phyloP scores from a whole-genome alignment of 2,888 invertebrate species.

The Hemicrepidius hirtus region DNA sequence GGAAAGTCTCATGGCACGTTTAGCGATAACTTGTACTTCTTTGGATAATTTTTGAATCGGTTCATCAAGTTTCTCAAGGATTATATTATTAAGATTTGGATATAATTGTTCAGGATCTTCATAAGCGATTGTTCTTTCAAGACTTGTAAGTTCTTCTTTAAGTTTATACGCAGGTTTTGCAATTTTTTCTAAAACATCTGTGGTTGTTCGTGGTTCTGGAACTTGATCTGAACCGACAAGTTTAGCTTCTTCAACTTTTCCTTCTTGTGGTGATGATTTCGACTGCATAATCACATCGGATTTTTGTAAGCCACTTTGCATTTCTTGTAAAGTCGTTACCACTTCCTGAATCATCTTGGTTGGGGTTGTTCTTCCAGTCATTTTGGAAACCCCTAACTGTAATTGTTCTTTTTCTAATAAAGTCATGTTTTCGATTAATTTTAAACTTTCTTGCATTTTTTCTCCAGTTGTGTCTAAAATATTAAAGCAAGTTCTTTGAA shows the following conservation, averaged over 20 bases:
- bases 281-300: conserved; percentile 63
- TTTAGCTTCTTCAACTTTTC: conserved; percentile 37
- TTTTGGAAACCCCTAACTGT: conserved; percentile 61
- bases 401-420: conserved; percentile 71
- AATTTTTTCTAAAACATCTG: conserved; percentile 65
- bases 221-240: conserved; percentile 32
- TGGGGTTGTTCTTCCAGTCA: conserved; percentile 68
- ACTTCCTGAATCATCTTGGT: conserved; percentile 72
- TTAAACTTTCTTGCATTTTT: conserved; percentile 75
- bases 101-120: conserved; percentile 54
- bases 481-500: conserved; percentile 81
- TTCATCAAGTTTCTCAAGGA: conserved; percentile 64
- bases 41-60: conserved; percentile 64
- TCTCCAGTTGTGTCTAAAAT: conserved; percentile 78
- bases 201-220: conserved; percentile 59
- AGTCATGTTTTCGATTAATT: conserved; percentile 74
- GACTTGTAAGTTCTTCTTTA: conserved; percentile 70
- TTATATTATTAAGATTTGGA: conserved; percentile 58
- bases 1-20: conserved; percentile 65
- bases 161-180: conserved; percentile 71
- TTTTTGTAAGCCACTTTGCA: conserved; percentile 73
- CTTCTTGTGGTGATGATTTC: conserved; percentile 15
- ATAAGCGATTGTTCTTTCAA: conserved; percentile 57
- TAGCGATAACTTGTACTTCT: conserved; percentile 65
- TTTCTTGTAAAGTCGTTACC: conserved; percentile 76